phyloP scores from a whole-genome alignment of 2,797 vertebrate species.

The Orientallactaga sibirica region DNA sequence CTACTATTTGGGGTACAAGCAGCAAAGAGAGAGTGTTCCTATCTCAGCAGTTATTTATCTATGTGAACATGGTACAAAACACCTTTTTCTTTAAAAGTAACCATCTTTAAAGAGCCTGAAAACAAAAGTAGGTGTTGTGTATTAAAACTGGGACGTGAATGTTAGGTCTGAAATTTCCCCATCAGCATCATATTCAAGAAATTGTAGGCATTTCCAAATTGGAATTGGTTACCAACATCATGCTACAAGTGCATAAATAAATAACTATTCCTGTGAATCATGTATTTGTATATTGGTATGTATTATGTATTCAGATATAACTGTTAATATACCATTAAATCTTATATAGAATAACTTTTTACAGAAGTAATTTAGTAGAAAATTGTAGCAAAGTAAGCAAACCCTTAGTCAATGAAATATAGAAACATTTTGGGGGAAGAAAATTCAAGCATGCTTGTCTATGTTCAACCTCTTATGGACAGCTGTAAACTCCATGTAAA shows the following conservation, averaged over 20 bases:
- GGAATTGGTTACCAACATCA: neutral
- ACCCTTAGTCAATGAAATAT: neutral
- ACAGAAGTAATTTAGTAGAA: neutral
- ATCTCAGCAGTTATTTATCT: neutral
- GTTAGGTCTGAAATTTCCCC: neutral
- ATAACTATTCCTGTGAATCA: neutral
- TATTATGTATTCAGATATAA: neutral
- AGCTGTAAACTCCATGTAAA: neutral
- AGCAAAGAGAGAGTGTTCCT: neutral
- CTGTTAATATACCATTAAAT: neutral
- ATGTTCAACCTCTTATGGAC: neutral
- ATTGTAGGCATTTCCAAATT: neutral
- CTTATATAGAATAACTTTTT: neutral
- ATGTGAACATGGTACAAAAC: neutral
- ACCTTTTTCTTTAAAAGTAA: neutral
- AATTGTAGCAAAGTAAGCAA: slow-evolving; percentile 2
- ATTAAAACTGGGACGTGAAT: neutral
- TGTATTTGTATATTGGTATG: too few species aligned
- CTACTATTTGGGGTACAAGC: neutral
- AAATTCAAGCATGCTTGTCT: neutral
- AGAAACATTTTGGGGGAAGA: neutral
- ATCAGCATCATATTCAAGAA: slow-evolving; percentile 16
- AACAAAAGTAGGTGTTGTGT: neutral
- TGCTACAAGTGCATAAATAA: neutral
- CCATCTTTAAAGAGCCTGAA: neutral